These are phyloP conservation scores for Calosoma granatense DNA, from an alignment of 1,140 invertebrate species.

Conservation along the genomic window DNA sequence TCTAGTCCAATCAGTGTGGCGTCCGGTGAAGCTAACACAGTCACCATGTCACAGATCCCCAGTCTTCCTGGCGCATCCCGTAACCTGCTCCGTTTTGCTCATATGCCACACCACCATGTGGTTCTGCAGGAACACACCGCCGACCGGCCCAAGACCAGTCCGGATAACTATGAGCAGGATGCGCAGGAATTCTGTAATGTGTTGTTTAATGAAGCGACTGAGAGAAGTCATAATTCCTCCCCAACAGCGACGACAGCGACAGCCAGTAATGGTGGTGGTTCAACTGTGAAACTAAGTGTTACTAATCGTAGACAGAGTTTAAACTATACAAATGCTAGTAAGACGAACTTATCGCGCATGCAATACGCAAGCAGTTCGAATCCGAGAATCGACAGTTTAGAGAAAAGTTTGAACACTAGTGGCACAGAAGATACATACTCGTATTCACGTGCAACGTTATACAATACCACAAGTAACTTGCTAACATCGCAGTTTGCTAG, in stretches of 20 bases:
- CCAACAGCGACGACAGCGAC: no score
- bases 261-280: no score
- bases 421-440: neutral
- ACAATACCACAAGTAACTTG: neutral
- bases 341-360: neutral
- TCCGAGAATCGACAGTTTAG: neutral
- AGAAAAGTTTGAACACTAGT: neutral
- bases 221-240: neutral
- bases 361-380: neutral
- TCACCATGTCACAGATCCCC: constrained; percentile 10
- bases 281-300: constrained; percentile 5
- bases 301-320: constrained; percentile 2
- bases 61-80: neutral
- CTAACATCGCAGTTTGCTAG: neutral
- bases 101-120: neutral
- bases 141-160: constrained; percentile 8
- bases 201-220: neutral
- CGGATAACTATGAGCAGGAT: neutral
- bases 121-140: constrained; percentile 2
- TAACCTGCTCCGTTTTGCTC: neutral
- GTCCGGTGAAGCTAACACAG: constrained; percentile 7
- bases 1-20: constrained; percentile 5
- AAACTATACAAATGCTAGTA: neutral
- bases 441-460: neutral
- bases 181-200: constrained; percentile 1